Percentiles rank a stretch among this genome's conserved stretches.
Evolutionary conservation across 2,797 vertebrate species (phyloP).

Genomic region (Nannoperca australis): DNA sequence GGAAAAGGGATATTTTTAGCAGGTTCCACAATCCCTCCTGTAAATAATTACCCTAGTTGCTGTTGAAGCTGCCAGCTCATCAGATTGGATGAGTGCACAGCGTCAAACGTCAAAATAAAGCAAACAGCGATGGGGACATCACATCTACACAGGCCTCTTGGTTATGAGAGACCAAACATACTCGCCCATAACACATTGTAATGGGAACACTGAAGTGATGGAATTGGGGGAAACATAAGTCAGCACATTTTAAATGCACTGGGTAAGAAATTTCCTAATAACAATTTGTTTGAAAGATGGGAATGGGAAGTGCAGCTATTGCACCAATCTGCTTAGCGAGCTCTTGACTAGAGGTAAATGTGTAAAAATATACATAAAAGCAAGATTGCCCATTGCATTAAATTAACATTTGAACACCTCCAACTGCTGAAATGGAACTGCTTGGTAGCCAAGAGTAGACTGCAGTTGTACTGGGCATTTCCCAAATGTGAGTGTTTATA

Average conservation of each 20-base stretch:
- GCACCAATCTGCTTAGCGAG: constrained; percentile 28
- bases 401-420: constrained; percentile 27
- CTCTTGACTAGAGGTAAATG: constrained; percentile 29
- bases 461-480: constrained; percentile 27
- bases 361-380: constrained; percentile 38
- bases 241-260: constrained; percentile 25
- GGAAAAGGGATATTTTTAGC: constrained; percentile 75
- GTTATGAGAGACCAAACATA: neutral
- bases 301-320: constrained; percentile 1
- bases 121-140: constrained; percentile 35
- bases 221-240: constrained; percentile 13
- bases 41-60: constrained; percentile 78
- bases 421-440: constrained; percentile 25
- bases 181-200: neutral
- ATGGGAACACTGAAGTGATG: constrained; percentile 21
- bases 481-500: constrained; percentile 49
- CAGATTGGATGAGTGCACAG: constrained; percentile 37
- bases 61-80: constrained; percentile 60
- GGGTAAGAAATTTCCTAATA: constrained; percentile 19
- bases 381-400: constrained; percentile 21
- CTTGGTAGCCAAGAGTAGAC: constrained; percentile 20
- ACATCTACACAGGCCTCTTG: constrained; percentile 6
- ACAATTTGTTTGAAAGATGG: constrained; percentile 19
- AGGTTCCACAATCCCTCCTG: constrained; percentile 69
- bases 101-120: constrained; percentile 55